Percentiles rank a stretch among this genome's conserved stretches.
Evolutionary conservation across 2,888 invertebrate genomes (phyloP).

Genomic region (Julus scandinavius): DNA sequence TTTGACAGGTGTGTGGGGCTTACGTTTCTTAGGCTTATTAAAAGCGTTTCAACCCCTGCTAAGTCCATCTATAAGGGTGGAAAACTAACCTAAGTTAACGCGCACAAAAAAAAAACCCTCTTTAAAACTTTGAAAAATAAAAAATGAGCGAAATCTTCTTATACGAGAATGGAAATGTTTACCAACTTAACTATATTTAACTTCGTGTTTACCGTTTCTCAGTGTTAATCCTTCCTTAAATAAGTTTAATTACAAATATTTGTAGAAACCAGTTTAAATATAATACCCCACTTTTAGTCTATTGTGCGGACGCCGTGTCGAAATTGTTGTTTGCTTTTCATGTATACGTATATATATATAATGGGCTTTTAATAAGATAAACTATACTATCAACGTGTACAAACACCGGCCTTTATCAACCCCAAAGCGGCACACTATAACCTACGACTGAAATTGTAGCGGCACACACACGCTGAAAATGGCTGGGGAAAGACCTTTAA

Average conservation of each 20-base stretch:
- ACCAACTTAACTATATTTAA: conserved; percentile 20
- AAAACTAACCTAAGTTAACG: not conserved
- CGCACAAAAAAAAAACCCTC: not conserved
- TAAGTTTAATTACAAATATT: conserved; percentile 33
- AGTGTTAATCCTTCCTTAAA: conserved; percentile 10
- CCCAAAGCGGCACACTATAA: not conserved
- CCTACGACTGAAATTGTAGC: no score
- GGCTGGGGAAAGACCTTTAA: not conserved
- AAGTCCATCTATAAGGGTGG: not conserved
- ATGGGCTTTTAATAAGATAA: not conserved
- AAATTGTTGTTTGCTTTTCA: conserved; percentile 40
- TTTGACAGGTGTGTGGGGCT: conserved; percentile 29
- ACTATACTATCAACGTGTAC: no score
- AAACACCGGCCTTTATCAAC: not conserved
- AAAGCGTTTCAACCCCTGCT: conserved; percentile 40
- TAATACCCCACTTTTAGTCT: not conserved
- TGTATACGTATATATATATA: not conserved
- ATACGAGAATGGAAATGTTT: conserved; percentile 2
- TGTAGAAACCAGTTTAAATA: conserved; percentile 31
- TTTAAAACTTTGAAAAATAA: no score
- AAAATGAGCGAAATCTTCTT: no score
- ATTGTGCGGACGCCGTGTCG: not conserved
- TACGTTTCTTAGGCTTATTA: conserved; percentile 25
- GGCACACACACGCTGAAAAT: no score
- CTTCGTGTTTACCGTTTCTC: not conserved